These are phyloP conservation scores for Lipophrys pholis DNA, from an alignment of 2,113 vertebrate genomes.

Conservation along the genomic window DNA sequence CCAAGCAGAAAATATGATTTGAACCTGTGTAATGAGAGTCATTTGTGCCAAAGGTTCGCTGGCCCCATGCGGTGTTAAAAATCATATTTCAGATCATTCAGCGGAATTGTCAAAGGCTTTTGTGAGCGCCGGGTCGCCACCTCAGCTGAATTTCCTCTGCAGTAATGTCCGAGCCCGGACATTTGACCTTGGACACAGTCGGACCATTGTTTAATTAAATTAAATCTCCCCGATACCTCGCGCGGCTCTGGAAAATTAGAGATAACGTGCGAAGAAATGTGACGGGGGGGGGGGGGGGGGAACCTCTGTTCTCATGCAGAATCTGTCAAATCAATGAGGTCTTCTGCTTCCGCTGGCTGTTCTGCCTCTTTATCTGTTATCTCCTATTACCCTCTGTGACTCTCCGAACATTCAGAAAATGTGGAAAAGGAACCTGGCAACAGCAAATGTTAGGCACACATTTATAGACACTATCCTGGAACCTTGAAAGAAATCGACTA, in stretches of 20 bases:
- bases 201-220: slow-evolving; percentile 60
- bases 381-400: slow-evolving; percentile 36
- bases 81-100: slow-evolving; percentile 20
- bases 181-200: slow-evolving; percentile 56
- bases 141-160: slow-evolving; percentile 6
- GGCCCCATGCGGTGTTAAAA: slow-evolving; percentile 30
- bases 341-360: slow-evolving; percentile 8
- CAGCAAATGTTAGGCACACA: slow-evolving; percentile 40
- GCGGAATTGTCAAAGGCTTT: slow-evolving; percentile 19
- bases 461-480: slow-evolving; percentile 34
- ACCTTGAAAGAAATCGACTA: slow-evolving; percentile 37
- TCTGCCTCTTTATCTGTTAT: slow-evolving; percentile 48
- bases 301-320: slow-evolving; percentile 5
- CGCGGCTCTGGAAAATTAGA: slow-evolving; percentile 42
- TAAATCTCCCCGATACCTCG: slow-evolving; percentile 48
- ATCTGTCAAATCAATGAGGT: slow-evolving; percentile 24
- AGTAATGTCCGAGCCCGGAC: slow-evolving; percentile 29
- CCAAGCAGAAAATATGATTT: slow-evolving; percentile 19
- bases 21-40: slow-evolving; percentile 26
- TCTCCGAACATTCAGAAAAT: slow-evolving; percentile 35
- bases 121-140: slow-evolving; percentile 19
- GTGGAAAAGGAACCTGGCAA: slow-evolving; percentile 46
- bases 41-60: slow-evolving; percentile 27
- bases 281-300: too few relatives aligned
- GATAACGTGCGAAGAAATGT: slow-evolving; percentile 48